These are phyloP conservation scores for Hemithea aestivaria DNA, from an alignment of 2,888 invertebrate species.

Conservation along the genomic window DNA sequence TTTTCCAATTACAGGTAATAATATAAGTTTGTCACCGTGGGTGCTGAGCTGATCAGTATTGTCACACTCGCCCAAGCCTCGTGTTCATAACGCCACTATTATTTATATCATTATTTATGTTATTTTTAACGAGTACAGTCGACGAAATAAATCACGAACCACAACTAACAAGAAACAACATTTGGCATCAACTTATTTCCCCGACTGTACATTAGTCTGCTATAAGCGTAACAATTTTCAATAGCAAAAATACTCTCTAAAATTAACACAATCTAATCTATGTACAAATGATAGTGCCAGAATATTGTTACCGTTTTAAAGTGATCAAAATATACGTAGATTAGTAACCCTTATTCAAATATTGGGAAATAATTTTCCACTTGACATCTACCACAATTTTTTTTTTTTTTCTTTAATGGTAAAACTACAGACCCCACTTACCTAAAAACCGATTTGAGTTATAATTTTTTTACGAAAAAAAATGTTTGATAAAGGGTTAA, in stretches of 20 bases:
- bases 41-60: constrained; percentile 56
- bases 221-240: constrained; percentile 46
- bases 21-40: constrained; percentile 40
- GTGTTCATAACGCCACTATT: constrained; percentile 46
- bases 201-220: constrained; percentile 32
- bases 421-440: no score
- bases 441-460: no score
- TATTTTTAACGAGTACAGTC: constrained; percentile 1
- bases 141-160: no score
- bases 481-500: no score
- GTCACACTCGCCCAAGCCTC: constrained; percentile 27
- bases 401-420: no score
- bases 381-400: no score
- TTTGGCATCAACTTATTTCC: constrained; percentile 1
- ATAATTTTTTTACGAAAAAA: no score
- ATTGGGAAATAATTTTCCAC: no score
- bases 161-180: neutral
- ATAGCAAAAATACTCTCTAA: constrained; percentile 36
- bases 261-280: constrained; percentile 21
- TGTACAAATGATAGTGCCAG: constrained; percentile 49
- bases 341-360: constrained; percentile 38
- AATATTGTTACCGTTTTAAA: constrained; percentile 33
- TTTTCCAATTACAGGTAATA: constrained; percentile 37
- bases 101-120: constrained; percentile 63
- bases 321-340: constrained; percentile 26